Conservation (phyloP, 2,888 invertebrate species). For the Brachyptera risi region DNA sequence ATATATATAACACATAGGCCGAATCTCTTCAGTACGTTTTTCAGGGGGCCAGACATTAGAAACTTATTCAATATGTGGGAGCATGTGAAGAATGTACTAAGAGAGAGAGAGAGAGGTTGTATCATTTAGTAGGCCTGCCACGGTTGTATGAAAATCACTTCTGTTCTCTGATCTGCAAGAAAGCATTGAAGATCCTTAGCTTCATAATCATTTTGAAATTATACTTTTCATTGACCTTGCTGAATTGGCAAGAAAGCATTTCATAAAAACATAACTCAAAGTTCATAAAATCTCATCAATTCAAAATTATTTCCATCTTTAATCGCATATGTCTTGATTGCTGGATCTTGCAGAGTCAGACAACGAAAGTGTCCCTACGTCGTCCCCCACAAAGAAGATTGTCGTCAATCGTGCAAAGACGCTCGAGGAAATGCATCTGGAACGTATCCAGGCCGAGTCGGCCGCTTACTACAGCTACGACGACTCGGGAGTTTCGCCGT, state of each 20-base stretch:
- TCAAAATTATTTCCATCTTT: slow-evolving; percentile 21
- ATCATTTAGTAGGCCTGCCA: too few relatives aligned
- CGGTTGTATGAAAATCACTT: too few relatives aligned
- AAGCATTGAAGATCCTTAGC: too few relatives aligned
- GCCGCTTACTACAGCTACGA: slow-evolving; percentile 69
- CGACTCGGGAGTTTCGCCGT: slow-evolving; percentile 24
- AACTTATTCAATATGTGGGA: too few relatives aligned
- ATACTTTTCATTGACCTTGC: too few relatives aligned
- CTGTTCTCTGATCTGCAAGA: too few relatives aligned
- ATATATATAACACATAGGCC: too few relatives aligned
- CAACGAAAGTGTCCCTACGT: slow-evolving; percentile 65
- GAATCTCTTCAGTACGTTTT: too few relatives aligned
- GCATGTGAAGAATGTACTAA: too few relatives aligned
- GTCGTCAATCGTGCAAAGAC: slow-evolving; percentile 54
- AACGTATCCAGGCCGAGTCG: slow-evolving; percentile 65
- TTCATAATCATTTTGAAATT: too few relatives aligned
- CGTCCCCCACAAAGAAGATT: slow-evolving; percentile 51
- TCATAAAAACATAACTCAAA: slow-evolving; percentile 5
- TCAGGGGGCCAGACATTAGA: too few relatives aligned
- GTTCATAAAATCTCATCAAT: slow-evolving; percentile 13
- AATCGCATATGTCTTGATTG: slow-evolving; percentile 29
- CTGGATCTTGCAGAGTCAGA: slow-evolving; percentile 75
- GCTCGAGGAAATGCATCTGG: slow-evolving; percentile 63
- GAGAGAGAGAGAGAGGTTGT: too few relatives aligned
- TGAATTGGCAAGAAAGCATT: slow-evolving; percentile 7